Evolutionary conservation across 2,797 vertebrate genomes (phyloP), one percentile per base, ranked within the genome.

Genomic region (Sitta carolinensis): DNA sequence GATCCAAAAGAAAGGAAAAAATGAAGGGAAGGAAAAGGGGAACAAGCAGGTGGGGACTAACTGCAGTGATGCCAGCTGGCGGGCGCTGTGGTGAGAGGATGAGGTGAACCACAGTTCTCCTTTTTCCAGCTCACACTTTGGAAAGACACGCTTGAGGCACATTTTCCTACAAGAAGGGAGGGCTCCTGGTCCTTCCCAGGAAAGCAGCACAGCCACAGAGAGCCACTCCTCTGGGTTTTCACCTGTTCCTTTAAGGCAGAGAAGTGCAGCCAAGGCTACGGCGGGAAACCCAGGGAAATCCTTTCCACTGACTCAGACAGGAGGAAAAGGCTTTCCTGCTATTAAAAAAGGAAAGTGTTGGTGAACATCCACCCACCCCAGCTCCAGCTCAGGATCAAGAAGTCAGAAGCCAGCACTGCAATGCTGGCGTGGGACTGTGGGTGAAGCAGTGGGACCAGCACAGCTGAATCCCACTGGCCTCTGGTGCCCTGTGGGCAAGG

Each of bases 241-340:
- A 92, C 84, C 68, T 57, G 26, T 3, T 79, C 32, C 73, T 85
- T 19, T 45, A 27, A 61, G 61, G 57, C 74, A 70, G 30, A 16
- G 2, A 2, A 70, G 57, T 22, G 54, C 77, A 90, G 77, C 51
- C 77, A 30, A 92, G 57, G 38, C 42, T 48, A 9, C 0, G 0
- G 11, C 0, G 1, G 77, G 77, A 95, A 93, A 58, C 69, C 64
- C 27, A 0, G 48, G 87, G 52, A 90, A 92, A 90, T 48, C 77
- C 69, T 51, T 94, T 90, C 84, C 2, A 16, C 48, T 89, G 81
- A 66, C 73, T 94, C 84, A 80, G 55, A 54, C 2, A 0, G 30
- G 57, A 89, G 64, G 69, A 66, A 84, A 84, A 84, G 61, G 43
- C 81, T 90, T 96, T 86, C 76, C 80, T 86, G 73, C 64, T 80